A percentile compares a stretch with the other conserved stretches of the same genome.
These are phyloP conservation scores for fruit fly (Drosophila melanogaster) DNA, from an alignment of 1,140 invertebrate genomes.

Conservation along the genomic window Release_6_plus_ISO1_MT NT_033779.5:14624001-14624500, in stretches of 20 bases:
- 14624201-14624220: neutral
- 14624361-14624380: too few relatives aligned
- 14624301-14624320: constrained; percentile 43
- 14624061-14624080: neutral
- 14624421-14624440: too few relatives aligned
- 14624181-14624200: neutral
- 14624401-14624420: too few relatives aligned
- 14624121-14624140: too few relatives aligned
- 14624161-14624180: neutral
- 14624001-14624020: constrained; percentile 53
- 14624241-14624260: constrained; percentile 21
- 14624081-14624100: neutral
- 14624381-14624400: too few relatives aligned
- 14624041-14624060: too few relatives aligned
- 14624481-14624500: too few relatives aligned
- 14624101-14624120: neutral
- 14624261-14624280: neutral
- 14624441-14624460: too few relatives aligned
- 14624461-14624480: too few relatives aligned
- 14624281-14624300: constrained; percentile 10
- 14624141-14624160: neutral
- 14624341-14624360: too few relatives aligned
- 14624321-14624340: neutral
- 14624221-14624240: constrained; percentile 1
- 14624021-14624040: constrained; percentile 24